These are phyloP conservation scores for Cheumatopsyche charites DNA, from an alignment of 1,140 invertebrate species.

Conservation along the genomic window DNA sequence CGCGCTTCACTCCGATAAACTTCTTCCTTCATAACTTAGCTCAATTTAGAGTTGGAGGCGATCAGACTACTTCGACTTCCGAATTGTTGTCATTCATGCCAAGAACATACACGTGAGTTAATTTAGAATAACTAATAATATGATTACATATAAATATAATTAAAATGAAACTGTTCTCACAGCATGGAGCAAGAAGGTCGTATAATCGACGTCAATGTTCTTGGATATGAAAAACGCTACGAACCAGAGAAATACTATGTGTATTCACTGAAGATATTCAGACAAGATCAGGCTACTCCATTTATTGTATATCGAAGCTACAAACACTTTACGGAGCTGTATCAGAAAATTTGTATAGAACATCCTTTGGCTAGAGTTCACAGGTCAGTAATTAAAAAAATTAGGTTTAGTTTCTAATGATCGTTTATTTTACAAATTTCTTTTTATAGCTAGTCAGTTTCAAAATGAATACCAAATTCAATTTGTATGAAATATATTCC, in stretches of 20 bases:
- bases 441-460: no score
- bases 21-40: slow-evolving; percentile 98
- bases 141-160: slow-evolving; percentile 8
- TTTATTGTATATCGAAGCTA: slow-evolving; percentile 91
- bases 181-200: slow-evolving; percentile 90
- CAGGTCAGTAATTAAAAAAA: slow-evolving; percentile 69
- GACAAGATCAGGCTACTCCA: slow-evolving; percentile 83
- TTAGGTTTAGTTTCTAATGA: no score
- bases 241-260: slow-evolving; percentile 98
- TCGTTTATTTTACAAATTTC: no score
- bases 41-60: slow-evolving; percentile 88
- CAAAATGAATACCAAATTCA: no score
- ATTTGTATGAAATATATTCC: no score
- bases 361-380: slow-evolving; percentile 89
- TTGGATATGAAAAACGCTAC: slow-evolving; percentile 92
- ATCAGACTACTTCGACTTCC: slow-evolving; percentile 74
- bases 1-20: slow-evolving; percentile 93
- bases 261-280: slow-evolving; percentile 87
- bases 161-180: slow-evolving; percentile 46
- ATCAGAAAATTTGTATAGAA: slow-evolving; percentile 90
- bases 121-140: no score
- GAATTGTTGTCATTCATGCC: slow-evolving; percentile 92
- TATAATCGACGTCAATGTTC: slow-evolving; percentile 83
- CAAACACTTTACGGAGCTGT: slow-evolving; percentile 95
- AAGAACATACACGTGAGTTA: slow-evolving; percentile 86